Conservation (phyloP, 1,140 invertebrate genomes). For the Leptopilina boulardi region DNA sequence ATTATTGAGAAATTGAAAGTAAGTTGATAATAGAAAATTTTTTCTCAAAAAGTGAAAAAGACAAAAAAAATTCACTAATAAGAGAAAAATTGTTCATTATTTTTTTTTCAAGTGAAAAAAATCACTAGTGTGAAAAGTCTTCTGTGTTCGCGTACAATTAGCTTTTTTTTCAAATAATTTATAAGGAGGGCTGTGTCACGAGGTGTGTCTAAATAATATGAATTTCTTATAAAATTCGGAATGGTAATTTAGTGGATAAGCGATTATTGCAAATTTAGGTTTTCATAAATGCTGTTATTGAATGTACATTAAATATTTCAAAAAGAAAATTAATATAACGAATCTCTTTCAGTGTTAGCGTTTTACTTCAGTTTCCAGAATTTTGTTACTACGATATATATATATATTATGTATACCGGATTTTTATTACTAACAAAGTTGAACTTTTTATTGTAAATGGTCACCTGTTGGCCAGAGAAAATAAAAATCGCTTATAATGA, state of each 20-base stretch:
- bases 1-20: background rate
- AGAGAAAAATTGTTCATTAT: background rate
- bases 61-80: background rate
- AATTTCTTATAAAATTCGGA: constrained; percentile 16
- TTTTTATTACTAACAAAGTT: background rate
- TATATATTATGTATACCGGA: background rate
- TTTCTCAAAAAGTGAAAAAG: background rate
- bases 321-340: constrained; percentile 48
- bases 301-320: constrained; percentile 44
- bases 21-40: background rate
- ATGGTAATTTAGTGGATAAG: constrained; percentile 11
- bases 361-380: constrained; percentile 35
- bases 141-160: background rate
- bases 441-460: constrained; percentile 8
- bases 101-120: background rate
- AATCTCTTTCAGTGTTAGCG: constrained; percentile 40
- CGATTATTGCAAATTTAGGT: constrained; percentile 4
- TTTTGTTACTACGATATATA: background rate
- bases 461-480: background rate
- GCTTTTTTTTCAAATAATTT: constrained; percentile 19
- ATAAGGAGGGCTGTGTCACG: constrained; percentile 27
- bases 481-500: background rate
- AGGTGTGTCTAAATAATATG: constrained; percentile 18
- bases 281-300: constrained; percentile 34
- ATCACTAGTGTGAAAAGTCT: background rate